These are phyloP conservation scores for Chaetodon auriga DNA, from an alignment of 2,113 vertebrate species.

Conservation along the genomic window DNA sequence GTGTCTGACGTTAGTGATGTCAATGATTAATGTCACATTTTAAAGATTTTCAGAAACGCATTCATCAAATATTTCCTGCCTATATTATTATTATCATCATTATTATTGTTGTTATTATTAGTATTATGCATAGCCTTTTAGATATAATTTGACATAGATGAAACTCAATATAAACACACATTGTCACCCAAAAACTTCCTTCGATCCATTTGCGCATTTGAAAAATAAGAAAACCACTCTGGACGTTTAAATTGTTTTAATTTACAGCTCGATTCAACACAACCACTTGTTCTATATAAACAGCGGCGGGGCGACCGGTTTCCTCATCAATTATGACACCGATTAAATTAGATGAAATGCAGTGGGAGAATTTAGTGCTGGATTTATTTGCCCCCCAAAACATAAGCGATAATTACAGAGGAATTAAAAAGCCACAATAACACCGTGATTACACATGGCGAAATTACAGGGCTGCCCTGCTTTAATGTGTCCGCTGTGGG, in stretches of 20 bases:
- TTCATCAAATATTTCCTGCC: neutral
- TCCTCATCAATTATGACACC: constrained; percentile 60
- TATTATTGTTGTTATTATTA: constrained; percentile 14
- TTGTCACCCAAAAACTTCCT: neutral
- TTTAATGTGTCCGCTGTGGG: constrained; percentile 39
- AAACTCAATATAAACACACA: neutral
- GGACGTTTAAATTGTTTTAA: constrained; percentile 13
- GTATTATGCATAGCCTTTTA: neutral
- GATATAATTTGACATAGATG: neutral
- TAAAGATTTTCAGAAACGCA: neutral
- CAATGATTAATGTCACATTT: constrained; percentile 4
- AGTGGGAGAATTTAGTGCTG: constrained; percentile 27
- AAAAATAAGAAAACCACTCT: neutral
- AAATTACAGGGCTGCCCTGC: constrained; percentile 45
- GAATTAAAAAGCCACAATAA: constrained; percentile 72
- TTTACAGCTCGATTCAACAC: constrained; percentile 39
- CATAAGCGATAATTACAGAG: constrained; percentile 63
- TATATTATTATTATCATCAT: constrained; percentile 13
- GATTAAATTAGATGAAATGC: constrained; percentile 53
- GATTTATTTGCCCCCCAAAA: constrained; percentile 61
- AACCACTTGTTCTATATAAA: constrained; percentile 61
- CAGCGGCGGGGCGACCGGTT: constrained; percentile 20
- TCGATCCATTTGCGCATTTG: constrained; percentile 20
- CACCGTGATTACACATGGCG: constrained; percentile 31
- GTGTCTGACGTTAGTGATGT: neutral